Evolutionary conservation across 64 coral and sea anemone species (phyloP).

Genomic region (Dendrophyllia cribrosa): DNA sequence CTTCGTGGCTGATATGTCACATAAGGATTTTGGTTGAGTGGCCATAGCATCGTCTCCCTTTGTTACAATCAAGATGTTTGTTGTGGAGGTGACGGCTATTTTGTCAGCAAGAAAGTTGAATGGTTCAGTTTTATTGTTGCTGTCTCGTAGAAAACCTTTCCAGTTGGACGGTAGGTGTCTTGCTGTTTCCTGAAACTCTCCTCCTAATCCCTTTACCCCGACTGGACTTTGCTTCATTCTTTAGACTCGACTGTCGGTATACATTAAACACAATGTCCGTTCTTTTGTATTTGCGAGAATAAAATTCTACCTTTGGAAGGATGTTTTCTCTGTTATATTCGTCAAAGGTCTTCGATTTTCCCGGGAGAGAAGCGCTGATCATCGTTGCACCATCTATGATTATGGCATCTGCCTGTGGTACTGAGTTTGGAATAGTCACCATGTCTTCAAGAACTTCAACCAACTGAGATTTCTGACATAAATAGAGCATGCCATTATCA

Average conservation of each 20-base stretch:
- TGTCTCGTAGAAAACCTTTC: neutral
- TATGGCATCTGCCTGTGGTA: constrained; percentile 53
- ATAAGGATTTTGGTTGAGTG: constrained; percentile 25
- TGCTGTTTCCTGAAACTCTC: constrained; percentile 49
- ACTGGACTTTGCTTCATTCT: constrained; percentile 11
- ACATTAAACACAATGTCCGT: constrained; percentile 45
- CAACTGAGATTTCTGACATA: constrained; percentile 68
- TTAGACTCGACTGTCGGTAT: constrained; percentile 30
- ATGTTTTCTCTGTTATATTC: constrained; percentile 67
- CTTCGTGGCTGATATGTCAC: constrained; percentile 56
- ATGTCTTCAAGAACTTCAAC: constrained; percentile 62
- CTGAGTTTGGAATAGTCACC: constrained; percentile 52
- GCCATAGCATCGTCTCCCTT: constrained; percentile 49
- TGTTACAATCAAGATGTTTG: constrained; percentile 50
- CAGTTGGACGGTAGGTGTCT: constrained; percentile 37
- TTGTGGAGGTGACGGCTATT: constrained; percentile 33
- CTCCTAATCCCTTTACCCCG: constrained; percentile 41
- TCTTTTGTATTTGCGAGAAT: constrained; percentile 4
- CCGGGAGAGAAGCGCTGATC: constrained; percentile 33
- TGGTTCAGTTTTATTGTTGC: constrained; percentile 64
- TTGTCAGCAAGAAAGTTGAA: constrained; percentile 61
- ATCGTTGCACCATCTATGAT: constrained; percentile 73
- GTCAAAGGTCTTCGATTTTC: constrained; percentile 58
- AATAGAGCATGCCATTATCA: constrained; percentile 62
- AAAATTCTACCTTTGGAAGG: constrained; percentile 48